Evolutionary conservation across 2,797 vertebrate species (phyloP), one percentile per base, ranked within the genome.

Genomic region (Scolopax rusticola): DNA sequence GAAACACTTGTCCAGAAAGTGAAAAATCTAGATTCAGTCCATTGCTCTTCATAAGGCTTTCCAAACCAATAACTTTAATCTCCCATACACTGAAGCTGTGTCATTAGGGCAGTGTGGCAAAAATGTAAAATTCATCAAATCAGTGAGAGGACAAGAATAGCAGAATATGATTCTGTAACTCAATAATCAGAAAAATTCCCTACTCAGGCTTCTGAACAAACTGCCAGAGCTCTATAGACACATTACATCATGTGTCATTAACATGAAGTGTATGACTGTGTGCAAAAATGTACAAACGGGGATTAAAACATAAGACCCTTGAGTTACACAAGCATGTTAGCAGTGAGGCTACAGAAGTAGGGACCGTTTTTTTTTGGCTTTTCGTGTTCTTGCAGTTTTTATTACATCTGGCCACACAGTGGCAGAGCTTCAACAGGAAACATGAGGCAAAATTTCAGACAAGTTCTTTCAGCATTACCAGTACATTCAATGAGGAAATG

Each of bases 341-440:
- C 27, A 84, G 6, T 7, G 74, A 86, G 9, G 3, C 2, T 77
- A 51, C 6, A 45, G 14, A 74, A 33, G 2, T 12, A 61, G 23
- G 4, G 6, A 36, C 1, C 2, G 10, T 24, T 2, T 36, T 36
- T 25, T 41, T 18, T 48, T 6, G 0, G 1, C 30, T 82, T 78
- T 40, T 51, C 2, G 1, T 65, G 5, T 41, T 71, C 11, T 53
- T 53, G 7, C 5, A 40, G 2, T 27, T 84, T 41, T 61, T 81
- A 9, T 6, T 47, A 11, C 32, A 91, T 9, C 18, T 59, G 56
- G 6, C 10, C 48, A 82, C 12, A 69, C 8, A 60, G 27, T 43
- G 24, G 4, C 15, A 69, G 5, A 65, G 1, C 5, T 77, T 77
- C 54, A 27, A 40, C 6, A 57, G 21, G 12, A 65, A 86, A 32